Base-by-base conservation (phyloP, 2,888 invertebrate species). In the Cacoxenus indagator region DNA sequence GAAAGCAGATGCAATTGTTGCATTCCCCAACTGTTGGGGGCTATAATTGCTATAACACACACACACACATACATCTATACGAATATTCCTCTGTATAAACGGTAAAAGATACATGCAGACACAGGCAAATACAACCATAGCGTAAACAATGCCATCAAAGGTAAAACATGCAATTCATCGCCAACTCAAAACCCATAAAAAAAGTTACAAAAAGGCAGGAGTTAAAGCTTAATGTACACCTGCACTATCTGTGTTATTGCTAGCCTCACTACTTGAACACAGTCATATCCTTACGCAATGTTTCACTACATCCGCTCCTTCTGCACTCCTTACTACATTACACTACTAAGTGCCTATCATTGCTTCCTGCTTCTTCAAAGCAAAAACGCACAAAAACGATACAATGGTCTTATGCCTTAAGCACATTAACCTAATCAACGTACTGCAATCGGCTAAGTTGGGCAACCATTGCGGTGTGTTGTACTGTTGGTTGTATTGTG, bases 381-480 rank as follows among this genome's bases (percentile, higher is more conserved):
- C 46, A 11, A 6, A 46, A 46, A 11, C 14, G 19, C n/a, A 6
- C 48, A 4, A 1, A 37, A 14, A 4, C 14, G 24, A 22, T 22
- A 43, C 61, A 45, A 62, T 45, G 61, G 43, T 62, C 61, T 62
- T 62, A 43, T 76, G 75, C 76, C 75, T 76, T 75, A 74, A 79
- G 78, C 78, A 78, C 78, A 79, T 79, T 80, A 79, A 80, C 78
- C 81, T 79, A 79, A 79, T 79, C 78, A 79, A 80, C 73, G 76
- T 74, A 67, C 55, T 55, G 55, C 55, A 55, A 19, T 26, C 19
- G 48, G 3, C n/a, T n/a, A n/a, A n/a, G n/a, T n/a, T n/a, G n/a
- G n/a, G n/a, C n/a, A n/a, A n/a, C n/a, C n/a, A n/a, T n/a, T n/a
- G n/a, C n/a, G n/a, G n/a, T n/a, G n/a, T n/a, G n/a, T n/a, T n/a